Evolutionary conservation across 1,140 invertebrate species (phyloP).

Genomic region (Gryllus bimaculatus): DNA sequence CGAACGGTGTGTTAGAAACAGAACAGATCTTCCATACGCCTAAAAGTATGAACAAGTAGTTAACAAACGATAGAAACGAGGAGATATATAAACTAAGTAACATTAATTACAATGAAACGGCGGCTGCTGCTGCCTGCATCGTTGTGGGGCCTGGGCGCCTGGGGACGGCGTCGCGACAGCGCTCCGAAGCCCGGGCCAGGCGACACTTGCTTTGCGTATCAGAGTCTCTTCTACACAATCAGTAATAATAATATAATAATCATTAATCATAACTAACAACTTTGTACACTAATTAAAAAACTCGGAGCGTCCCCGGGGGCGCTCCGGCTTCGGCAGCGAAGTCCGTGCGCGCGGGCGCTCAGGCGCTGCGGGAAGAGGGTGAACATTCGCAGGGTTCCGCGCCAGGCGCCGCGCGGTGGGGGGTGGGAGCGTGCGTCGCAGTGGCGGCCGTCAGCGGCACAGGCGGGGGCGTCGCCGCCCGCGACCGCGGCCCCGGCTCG

Average conservation of each 20-base stretch:
- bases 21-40: not conserved
- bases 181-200: no score
- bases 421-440: not conserved
- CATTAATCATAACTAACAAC: not conserved
- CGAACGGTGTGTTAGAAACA: not conserved
- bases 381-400: not conserved
- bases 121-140: not conserved
- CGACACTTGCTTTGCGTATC: not conserved
- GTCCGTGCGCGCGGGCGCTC: not conserved
- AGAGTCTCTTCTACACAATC: not conserved
- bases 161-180: not conserved
- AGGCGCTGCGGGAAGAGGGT: not conserved
- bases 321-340: no score
- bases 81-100: conserved; percentile 2
- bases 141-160: not conserved
- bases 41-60: conserved; percentile 5
- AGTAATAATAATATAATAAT: conserved; percentile 1
- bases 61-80: conserved; percentile 4
- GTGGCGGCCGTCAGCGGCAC: not conserved
- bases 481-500: no score
- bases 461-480: not conserved
- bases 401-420: not conserved
- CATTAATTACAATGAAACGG: conserved; percentile 1
- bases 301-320: not conserved
- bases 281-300: conserved; percentile 1